Base-by-base conservation (phyloP, 2,113 vertebrate genomes). In the Sebastes fasciatus region DNA sequence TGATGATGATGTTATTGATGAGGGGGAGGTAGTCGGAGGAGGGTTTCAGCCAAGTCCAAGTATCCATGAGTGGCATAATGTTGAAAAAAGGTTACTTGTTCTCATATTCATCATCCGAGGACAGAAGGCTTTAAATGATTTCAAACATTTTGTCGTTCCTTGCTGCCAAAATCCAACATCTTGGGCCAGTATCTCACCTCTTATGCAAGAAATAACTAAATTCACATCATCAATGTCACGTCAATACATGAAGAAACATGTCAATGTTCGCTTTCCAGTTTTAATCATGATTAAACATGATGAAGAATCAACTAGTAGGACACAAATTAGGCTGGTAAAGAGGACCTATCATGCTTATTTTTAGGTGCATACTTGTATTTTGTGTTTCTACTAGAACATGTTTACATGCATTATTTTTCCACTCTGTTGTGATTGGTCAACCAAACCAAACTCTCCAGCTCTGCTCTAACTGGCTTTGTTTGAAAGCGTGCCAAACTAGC, bases 1-100 rank as follows among this genome's bases (percentile, higher is more conserved):
- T 73, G 61, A 61, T 81, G 45, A 5, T 65, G 63, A 75, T 80
- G 17, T 68, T 70, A 13, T 26, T 75, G 70, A 82, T 62, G 62
- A 79, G n/a, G 19, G 49, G 45, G 55, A 52, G 3, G 23, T 45
- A 55, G 60, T n/a, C 43, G 1, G 6, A 34, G 8, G 8, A 63
- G 45, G 19, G 40, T 71, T 80, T 67, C 42, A 55, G 14, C 58
- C 7, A 34, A 49, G 23, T 46, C 14, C 0, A 68, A 54, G 43
- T 63, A 74, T 13, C 58, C 52, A 49, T 12, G 45, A 62, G 6
- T 48, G 40, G 14, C n/a, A 57, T 1, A 49, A 40, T 34, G 23
- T 49, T 62, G 12, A 40, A 83, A 70, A 54, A 2, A 61, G 14
- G 40, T 66, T 10, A 26, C 55, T 62, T 21, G 6, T 0, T 26